A percentile compares a stretch with the other conserved stretches of the same genome.
Evolutionary conservation across 2,113 vertebrate genomes (phyloP).

Genomic region (Burhinus bistriatus): DNA sequence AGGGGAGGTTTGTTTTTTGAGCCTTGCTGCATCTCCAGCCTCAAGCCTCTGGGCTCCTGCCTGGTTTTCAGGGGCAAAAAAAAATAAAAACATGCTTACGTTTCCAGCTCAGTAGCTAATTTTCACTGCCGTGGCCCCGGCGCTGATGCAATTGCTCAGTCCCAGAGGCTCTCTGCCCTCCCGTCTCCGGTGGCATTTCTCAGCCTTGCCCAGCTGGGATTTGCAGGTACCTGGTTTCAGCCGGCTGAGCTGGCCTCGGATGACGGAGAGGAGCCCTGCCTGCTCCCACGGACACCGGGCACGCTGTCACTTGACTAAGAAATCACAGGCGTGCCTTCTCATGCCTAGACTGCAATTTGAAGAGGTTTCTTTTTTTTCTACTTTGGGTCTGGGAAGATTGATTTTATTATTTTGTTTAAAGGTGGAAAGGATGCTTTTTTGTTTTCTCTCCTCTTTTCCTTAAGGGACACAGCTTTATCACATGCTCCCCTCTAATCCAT

Average conservation of each 20-base stretch:
- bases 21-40: background rate
- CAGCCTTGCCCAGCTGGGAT: background rate
- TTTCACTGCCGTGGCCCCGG: fast-evolving
- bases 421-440: background rate
- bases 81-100: fast-evolving
- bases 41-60: background rate
- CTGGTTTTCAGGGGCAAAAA: background rate
- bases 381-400: background rate
- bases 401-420: background rate
- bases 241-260: background rate
- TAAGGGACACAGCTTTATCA: background rate
- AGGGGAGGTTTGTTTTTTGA: background rate
- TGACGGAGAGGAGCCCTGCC: background rate
- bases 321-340: background rate
- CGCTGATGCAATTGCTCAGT: fast-evolving
- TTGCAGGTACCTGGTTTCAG: background rate
- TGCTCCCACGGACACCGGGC: background rate
- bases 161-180: background rate
- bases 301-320: background rate
- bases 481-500: background rate
- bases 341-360: background rate
- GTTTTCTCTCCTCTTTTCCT: background rate
- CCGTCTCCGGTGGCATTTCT: background rate
- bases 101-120: background rate
- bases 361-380: background rate